phyloP scores from a whole-genome alignment of 2,113 vertebrate species.

The Egretta garzetta region DNA sequence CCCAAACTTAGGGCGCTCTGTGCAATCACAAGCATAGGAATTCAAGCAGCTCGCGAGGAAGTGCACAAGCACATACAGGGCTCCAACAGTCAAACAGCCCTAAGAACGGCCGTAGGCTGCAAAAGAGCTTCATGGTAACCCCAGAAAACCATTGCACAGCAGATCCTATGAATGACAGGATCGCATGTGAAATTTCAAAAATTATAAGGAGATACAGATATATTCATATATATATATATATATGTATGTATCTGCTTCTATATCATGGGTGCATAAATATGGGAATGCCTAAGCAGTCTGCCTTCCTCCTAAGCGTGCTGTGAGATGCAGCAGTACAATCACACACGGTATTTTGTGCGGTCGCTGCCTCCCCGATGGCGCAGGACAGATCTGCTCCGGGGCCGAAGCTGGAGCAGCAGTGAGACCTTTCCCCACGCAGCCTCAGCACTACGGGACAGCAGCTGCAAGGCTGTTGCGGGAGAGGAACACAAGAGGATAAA shows the following conservation, averaged over 20 bases:
- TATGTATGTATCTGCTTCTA: neutral
- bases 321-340: neutral
- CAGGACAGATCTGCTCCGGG: neutral
- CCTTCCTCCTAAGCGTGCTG: neutral
- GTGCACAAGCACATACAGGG: neutral
- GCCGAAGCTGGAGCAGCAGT: neutral
- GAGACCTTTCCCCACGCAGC: neutral
- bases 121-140: neutral
- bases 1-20: rapidly evolving
- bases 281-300: neutral
- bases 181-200: neutral
- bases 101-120: neutral
- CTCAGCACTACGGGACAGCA: neutral
- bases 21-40: neutral
- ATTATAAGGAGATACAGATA: neutral
- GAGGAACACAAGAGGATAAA: neutral
- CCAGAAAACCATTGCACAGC: neutral
- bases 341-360: neutral
- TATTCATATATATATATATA: neutral
- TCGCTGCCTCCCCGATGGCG: rapidly evolving
- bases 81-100: neutral
- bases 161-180: neutral
- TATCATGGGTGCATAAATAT: neutral
- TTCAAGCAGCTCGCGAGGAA: neutral
- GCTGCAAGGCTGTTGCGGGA: neutral